Percentiles rank a stretch among this genome's conserved stretches.
phyloP scores from a whole-genome alignment of 2,797 vertebrate genomes.

The Mus minutoides region DNA sequence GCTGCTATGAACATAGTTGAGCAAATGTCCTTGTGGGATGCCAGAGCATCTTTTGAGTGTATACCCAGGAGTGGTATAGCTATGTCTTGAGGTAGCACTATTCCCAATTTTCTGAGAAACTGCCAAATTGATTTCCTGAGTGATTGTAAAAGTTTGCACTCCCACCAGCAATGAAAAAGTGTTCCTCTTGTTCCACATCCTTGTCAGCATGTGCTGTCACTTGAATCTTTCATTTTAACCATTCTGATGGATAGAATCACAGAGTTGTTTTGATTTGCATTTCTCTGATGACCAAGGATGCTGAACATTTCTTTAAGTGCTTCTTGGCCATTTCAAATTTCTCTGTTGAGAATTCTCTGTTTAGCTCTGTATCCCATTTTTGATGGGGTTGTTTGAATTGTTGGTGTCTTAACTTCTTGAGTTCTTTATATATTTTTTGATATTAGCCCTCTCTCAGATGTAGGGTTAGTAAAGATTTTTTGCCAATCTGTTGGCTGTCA shows the following conservation, averaged over 20 bases:
- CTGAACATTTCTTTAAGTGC: neutral
- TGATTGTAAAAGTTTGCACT: neutral
- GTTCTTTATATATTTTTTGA: neutral
- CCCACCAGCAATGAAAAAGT: neutral
- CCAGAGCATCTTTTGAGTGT: neutral
- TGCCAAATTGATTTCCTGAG: neutral
- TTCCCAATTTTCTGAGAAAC: neutral
- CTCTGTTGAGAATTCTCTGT: neutral
- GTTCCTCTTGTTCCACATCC: neutral
- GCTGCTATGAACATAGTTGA: neutral
- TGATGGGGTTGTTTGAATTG: neutral
- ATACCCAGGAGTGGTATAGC: neutral
- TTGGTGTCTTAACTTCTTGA: neutral
- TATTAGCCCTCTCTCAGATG: neutral
- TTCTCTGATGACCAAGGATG: neutral
- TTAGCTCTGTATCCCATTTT: neutral
- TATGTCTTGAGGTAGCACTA: neutral
- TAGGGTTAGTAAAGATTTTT: neutral
- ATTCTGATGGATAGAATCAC: neutral
- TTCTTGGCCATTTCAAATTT: neutral
- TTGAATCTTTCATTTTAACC: neutral
- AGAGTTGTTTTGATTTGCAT: neutral
- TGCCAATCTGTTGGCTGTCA: neutral
- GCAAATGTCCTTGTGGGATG: neutral
- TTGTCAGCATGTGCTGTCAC: neutral